Evolutionary conservation across 1,140 invertebrate genomes (phyloP).

Genomic region (Drosophila nigrodunni): DNA sequence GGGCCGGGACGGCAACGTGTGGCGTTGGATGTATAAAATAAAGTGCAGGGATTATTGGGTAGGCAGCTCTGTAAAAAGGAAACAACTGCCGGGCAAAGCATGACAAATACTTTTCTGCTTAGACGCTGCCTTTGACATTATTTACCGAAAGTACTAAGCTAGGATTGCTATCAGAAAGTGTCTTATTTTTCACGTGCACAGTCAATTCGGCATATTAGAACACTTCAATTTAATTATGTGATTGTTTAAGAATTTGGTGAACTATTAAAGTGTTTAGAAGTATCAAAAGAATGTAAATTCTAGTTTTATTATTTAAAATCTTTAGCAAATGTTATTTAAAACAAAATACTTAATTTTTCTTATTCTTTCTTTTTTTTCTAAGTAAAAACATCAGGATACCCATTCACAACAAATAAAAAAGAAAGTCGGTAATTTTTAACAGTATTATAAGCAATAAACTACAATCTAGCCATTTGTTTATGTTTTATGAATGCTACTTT

Average conservation of each 20-base stretch:
- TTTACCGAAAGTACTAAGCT: not conserved
- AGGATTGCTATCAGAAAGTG: slow-evolving; percentile 4
- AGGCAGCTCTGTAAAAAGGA: slow-evolving; percentile 3
- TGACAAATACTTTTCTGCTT: slow-evolving; percentile 37
- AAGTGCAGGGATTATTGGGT: slow-evolving; percentile 19
- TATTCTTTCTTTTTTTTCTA: too few species aligned
- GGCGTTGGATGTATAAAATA: not conserved
- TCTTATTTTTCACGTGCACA: slow-evolving; percentile 5
- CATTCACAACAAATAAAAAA: not conserved
- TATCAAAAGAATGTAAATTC: too few species aligned
- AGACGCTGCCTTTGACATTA: slow-evolving; percentile 23
- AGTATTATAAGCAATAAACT: not conserved
- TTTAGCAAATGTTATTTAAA: too few species aligned
- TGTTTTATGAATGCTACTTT: too few species aligned
- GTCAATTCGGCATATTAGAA: slow-evolving; percentile 1
- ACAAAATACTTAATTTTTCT: too few species aligned
- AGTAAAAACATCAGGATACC: too few species aligned
- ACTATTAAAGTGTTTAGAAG: too few species aligned
- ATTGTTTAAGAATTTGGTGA: not conserved
- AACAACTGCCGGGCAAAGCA: slow-evolving; percentile 32
- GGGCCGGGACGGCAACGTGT: not conserved
- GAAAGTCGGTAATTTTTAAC: not conserved
- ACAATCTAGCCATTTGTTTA: too few species aligned
- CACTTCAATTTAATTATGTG: slow-evolving; percentile 1
- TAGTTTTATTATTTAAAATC: too few species aligned